phyloP scores from a whole-genome alignment of 1,140 invertebrate species.

The Aphis gossypii region DNA sequence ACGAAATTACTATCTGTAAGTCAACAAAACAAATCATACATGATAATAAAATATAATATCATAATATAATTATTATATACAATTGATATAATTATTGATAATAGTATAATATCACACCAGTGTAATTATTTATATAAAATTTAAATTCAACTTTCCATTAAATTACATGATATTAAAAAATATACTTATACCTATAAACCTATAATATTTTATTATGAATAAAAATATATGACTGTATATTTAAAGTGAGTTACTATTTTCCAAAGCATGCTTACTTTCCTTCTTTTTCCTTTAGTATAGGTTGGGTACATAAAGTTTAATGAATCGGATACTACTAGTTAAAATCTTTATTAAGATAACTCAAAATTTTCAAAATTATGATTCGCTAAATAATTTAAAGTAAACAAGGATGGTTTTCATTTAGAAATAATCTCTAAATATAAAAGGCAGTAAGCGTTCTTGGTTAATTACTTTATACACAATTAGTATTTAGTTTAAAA shows the following conservation, averaged over 20 bases:
- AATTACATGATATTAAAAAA: background rate
- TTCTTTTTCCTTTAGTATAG: background rate
- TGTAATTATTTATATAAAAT: background rate
- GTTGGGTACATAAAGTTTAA: background rate
- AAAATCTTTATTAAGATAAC: background rate
- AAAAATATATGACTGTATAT: background rate
- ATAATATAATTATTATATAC: background rate
- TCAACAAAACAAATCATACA: slow-evolving; percentile 64
- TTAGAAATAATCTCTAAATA: background rate
- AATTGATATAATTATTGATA: background rate
- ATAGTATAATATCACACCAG: background rate
- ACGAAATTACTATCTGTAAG: slow-evolving; percentile 97
- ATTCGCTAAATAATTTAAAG: background rate
- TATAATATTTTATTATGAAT: background rate
- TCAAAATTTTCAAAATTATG: background rate
- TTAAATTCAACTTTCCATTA: background rate
- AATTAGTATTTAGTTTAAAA: background rate
- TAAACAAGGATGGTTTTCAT: background rate
- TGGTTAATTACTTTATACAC: background rate
- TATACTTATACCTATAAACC: background rate
- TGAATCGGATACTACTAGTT: background rate
- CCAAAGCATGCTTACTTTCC: background rate
- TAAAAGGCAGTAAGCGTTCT: background rate
- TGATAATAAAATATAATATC: no score
- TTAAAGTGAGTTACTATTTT: background rate